Base-by-base conservation (phyloP, 2,888 invertebrate species). In the Ectemnius cavifrons region DNA sequence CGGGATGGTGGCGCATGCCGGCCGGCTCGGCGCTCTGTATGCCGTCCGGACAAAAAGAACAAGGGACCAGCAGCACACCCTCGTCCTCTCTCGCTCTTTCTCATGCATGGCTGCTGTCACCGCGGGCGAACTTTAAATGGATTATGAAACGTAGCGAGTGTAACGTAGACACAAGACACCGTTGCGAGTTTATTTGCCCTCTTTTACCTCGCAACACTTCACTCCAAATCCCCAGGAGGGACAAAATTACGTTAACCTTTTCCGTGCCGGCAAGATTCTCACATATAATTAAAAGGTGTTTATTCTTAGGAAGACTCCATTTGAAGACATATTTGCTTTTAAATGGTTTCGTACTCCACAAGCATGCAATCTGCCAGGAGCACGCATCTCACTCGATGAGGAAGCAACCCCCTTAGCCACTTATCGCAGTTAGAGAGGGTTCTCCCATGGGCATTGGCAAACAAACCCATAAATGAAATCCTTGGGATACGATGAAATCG, bases 401-500 rank as follows among this genome's bases (percentile, higher is more conserved):
- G 57, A 66, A 67, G 5, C 8, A 11, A 81, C 65, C 79, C 67
- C 79, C 77, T 64, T 75, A 67, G 80, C 83, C 83, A 84, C 81
- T 85, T 86, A 85, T 86, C 86, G 78, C 37, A 11, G 73, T 69
- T 37, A 37, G 70, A 63, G 71, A 77, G 79, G 79, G 80, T 78
- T 68, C 75, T 72, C 37, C 37, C 37, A 6, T 37, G 78, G 72
- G 78, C 75, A 70, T 77, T 67, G 75, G 83, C 84, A 84, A 85
- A 86, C 85, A 84, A 85, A 85, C 83, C 80, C 83, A 82, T 87
- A 85, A 86, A 87, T 87, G 85, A 83, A 82, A 77, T 78, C 71
- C 80, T 74, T 72, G 59, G 62, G 67, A 45, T 60, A 60, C 70
- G 63, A 71, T 61, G 66, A 76, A 58, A 67, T 58, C 37, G 62